Evolutionary conservation across 2,888 invertebrate genomes (phyloP), one percentile per base, ranked within the genome.

Genomic region (Eupithecia insigniata): DNA sequence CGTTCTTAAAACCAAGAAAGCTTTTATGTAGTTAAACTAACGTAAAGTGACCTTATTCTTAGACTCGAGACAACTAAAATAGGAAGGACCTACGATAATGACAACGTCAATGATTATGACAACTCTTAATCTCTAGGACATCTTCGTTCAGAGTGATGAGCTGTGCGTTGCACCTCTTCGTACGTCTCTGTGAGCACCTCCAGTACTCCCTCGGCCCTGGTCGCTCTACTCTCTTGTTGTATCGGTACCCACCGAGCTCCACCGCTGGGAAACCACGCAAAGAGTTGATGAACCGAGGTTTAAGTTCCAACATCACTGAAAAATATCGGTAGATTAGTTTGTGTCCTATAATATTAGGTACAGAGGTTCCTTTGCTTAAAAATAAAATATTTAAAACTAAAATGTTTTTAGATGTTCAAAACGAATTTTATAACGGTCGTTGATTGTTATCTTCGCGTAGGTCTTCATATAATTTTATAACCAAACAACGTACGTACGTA

Each of bases 171-270:
- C 90, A 91, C 4, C 82, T 81, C 71, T 80, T 70, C 2, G 80
- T 79, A 14, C 86, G 82, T 8, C 86, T 83, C 74, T 89, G 87
- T 8, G 83, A 86, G 51, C 90, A 90, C 0, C 87, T 78, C 90
- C 90, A 90, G 65, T 83, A 84, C 14, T 81, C 83, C 4, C 81
- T 78, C 0, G 73, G 73, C 0, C 89, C 87, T 2, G 82, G 80
- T 26, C 87, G 82, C 51, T 87, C 86, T 26, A 83, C 82, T 67
- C 89, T 81, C 73, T 85, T 84, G 70, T 90, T 89, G 75, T 87
- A 90, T 39, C 89, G 81, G 65, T 89, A 85, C 0, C 82, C 82
- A 0, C 87, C 88, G 0, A 89, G 79, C 68, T 87, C 87, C 22
- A 89, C 86, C 0, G 87, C 89, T 0, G 89, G 89, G 26, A 80